phyloP scores from a whole-genome alignment of 2,888 invertebrate genomes.

The Seira musarum region DNA sequence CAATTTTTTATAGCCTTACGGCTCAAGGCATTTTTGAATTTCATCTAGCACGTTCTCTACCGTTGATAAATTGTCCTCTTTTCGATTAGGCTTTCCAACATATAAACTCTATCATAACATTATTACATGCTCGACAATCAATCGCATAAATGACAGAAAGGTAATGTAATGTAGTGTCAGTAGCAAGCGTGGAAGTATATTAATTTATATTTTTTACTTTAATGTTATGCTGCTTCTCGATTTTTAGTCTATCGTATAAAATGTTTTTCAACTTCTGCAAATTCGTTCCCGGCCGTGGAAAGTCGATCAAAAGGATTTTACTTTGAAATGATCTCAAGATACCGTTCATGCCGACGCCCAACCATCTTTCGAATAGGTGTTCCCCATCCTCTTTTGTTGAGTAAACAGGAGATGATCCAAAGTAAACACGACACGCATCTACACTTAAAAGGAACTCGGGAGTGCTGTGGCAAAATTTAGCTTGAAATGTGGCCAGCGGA shows the following conservation, averaged over 20 bases:
- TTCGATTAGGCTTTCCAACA: conserved; percentile 27
- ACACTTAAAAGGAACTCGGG: conserved; percentile 33
- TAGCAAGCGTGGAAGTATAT: no score
- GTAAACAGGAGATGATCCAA: conserved; percentile 26
- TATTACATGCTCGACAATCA: background rate
- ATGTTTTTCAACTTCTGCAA: conserved; percentile 27
- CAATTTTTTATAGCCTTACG: conserved; percentile 16
- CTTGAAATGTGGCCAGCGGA: conserved; percentile 52
- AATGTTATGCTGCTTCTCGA: conserved; percentile 35
- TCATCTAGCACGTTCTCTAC: conserved; percentile 51
- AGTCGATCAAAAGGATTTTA: conserved; percentile 54
- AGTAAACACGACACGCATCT: conserved; percentile 40
- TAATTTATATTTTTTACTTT: conserved; percentile 20
- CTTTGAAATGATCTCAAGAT: conserved; percentile 17
- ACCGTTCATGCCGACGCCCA: conserved; percentile 51
- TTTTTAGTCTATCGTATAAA: conserved; percentile 24
- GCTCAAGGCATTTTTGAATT: conserved; percentile 45
- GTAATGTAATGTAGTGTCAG: no score
- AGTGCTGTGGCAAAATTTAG: conserved; percentile 32
- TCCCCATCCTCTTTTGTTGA: conserved; percentile 31
- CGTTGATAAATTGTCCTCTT: conserved; percentile 50
- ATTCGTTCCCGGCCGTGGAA: conserved; percentile 47
- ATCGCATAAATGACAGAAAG: background rate
- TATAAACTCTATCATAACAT: conserved; percentile 34
- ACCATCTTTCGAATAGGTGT: conserved; percentile 42